Evolutionary conservation across 2,888 invertebrate species (phyloP), one percentile per base, ranked within the genome.

Genomic region (Drosophila infuscata): DNA sequence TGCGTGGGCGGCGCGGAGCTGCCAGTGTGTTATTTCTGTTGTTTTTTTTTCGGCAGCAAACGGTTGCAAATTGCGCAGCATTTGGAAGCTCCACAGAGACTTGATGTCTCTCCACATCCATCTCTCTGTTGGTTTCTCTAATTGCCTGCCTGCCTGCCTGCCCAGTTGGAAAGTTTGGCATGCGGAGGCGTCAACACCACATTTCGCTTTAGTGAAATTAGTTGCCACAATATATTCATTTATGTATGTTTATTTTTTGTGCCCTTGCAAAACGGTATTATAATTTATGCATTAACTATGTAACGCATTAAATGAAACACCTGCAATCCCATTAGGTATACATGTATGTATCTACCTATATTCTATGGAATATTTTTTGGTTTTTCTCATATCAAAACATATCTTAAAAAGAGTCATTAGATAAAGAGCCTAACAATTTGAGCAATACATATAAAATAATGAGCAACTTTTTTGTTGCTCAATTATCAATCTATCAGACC

Each of bases 1-100:
- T 67, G 91, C 83, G 91, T 91, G 86, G 88, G 91, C 89, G 54
- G 66, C 12, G 79, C 46, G 52, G 29, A 11, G 61, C 46, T 48
- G 71, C 38, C 48, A 11, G 30, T 17, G 33, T 38, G 52, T 38
- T 59, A 53, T 64, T 56, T 69, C 62, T 60, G 58, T 57, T 61
- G 20, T 25, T 25, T 48, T 56, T 59, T 70, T 88, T 87, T 85
- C 83, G 81, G 87, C 90, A 81, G 90, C 89, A 89, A 87, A 90
- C 88, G 89, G 86, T 87, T 89, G 86, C 89, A 87, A 87, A 89
- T 84, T 81, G 79, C 79, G 68, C 72, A 79, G 80, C 63, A 68
- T 81, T 79, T 73, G 70, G 70, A 53, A 73, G 77, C 64, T 70
- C 63, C 74, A 29, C 48, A 63, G 66, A 79, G 63, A 60, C 43